Conservation (phyloP, 1,140 invertebrate genomes). For the Gerris buenoi region DNA sequence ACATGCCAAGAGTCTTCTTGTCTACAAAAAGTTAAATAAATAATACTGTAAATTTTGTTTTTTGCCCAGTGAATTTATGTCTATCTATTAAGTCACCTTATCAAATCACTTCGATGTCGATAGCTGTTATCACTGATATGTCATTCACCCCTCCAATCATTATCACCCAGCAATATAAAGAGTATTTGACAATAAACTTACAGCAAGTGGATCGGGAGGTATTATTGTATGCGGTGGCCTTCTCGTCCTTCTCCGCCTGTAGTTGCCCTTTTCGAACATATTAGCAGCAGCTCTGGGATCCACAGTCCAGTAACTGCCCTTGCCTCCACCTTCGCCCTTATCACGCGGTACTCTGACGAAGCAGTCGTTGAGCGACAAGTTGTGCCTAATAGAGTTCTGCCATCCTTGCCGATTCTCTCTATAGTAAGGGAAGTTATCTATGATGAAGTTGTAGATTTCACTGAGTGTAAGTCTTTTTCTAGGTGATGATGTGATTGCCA, state of each 20-base stretch:
- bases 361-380: constrained; percentile 94
- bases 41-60: too few relatives aligned
- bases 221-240: constrained; percentile 14
- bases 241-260: constrained; percentile 21
- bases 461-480: constrained; percentile 91
- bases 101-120: too few relatives aligned
- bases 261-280: constrained; percentile 90
- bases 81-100: too few relatives aligned
- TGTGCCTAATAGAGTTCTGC: constrained; percentile 93
- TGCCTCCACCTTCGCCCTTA: constrained; percentile 77
- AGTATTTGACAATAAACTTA: too few relatives aligned
- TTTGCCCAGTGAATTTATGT: too few relatives aligned
- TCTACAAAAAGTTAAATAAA: too few relatives aligned
- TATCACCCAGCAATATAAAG: too few relatives aligned
- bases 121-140: too few relatives aligned
- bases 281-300: constrained; percentile 86
- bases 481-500: constrained; percentile 88
- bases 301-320: constrained; percentile 94
- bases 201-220: too few relatives aligned
- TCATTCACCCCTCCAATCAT: too few relatives aligned
- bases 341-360: constrained; percentile 87
- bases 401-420: constrained; percentile 91
- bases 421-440: constrained; percentile 95
- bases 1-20: too few relatives aligned
- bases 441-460: constrained; percentile 91